A percentile compares a stretch with the other conserved stretches of the same genome.
These are phyloP conservation scores for Pseudopodoces humilis DNA, from an alignment of 2,113 vertebrate species.

Conservation along the genomic window DNA sequence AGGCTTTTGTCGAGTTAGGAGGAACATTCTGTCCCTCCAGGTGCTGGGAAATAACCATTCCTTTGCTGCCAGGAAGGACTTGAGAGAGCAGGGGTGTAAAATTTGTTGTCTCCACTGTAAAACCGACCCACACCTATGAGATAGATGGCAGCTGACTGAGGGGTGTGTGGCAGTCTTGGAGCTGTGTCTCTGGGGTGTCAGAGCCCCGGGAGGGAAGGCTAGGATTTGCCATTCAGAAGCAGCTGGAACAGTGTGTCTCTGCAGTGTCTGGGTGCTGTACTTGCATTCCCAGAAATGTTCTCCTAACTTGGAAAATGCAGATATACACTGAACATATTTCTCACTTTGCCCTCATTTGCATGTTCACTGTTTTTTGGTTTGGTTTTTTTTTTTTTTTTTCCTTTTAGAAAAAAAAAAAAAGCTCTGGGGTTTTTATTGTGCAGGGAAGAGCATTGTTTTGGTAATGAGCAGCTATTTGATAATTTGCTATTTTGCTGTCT, in stretches of 20 bases:
- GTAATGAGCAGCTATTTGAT: slow-evolving; percentile 40
- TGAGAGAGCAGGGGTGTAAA: neutral
- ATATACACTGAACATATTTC: neutral
- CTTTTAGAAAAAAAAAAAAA: neutral
- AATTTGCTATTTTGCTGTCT: slow-evolving; percentile 26
- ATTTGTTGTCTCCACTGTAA: neutral
- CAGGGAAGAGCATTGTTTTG: slow-evolving; percentile 30
- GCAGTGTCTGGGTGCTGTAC: neutral
- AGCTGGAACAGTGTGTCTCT: neutral
- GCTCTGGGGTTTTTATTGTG: neutral
- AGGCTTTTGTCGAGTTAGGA: neutral
- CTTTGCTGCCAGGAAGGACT: neutral
- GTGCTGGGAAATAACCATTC: neutral
- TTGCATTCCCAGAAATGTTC: neutral
- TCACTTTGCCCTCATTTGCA: neutral
- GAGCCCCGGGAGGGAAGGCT: neutral
- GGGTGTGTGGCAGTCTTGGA: neutral
- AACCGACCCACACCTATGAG: neutral
- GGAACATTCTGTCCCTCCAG: neutral
- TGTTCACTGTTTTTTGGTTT: neutral
- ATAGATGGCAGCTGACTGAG: neutral
- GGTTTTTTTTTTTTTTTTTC: neutral
- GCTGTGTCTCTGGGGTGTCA: neutral
- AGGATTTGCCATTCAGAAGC: neutral
- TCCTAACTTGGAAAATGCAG: neutral